Conservation (phyloP, 2,113 vertebrate species). For the Axis porcinus region DNA sequence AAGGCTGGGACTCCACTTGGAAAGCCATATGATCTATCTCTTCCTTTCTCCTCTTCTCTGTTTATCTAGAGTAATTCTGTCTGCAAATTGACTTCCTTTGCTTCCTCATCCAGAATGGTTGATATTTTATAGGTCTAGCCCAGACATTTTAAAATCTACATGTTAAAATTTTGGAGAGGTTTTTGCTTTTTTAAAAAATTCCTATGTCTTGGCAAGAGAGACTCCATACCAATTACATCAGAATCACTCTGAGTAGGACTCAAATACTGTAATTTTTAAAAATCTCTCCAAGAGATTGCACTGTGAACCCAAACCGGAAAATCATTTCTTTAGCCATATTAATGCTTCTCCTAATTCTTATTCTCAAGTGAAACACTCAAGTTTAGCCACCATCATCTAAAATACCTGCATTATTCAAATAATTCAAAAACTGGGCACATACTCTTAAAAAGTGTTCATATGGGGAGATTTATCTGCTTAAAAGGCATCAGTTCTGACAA, state of each 20-base stretch:
- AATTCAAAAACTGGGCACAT: background rate
- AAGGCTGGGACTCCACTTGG: background rate
- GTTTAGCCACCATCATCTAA: background rate
- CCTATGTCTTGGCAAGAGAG: background rate
- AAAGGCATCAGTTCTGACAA: background rate
- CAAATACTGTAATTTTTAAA: background rate
- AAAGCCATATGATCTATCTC: background rate
- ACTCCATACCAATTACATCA: background rate
- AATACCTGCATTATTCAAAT: background rate
- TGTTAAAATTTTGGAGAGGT: background rate
- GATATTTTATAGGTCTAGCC: background rate
- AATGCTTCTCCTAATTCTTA: background rate
- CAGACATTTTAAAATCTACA: background rate
- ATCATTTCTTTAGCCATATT: background rate
- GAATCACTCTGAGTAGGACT: background rate
- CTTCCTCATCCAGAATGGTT: background rate
- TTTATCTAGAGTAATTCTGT: background rate
- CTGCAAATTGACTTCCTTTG: background rate
- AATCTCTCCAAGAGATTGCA: background rate
- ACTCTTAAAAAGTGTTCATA: background rate
- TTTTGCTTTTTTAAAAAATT: background rate
- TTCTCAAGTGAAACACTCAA: background rate
- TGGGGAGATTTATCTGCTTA: background rate
- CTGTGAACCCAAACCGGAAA: background rate
- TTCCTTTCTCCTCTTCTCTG: too few relatives aligned